Percentiles rank a stretch among this genome's conserved stretches.
phyloP scores from a whole-genome alignment of 2,888 invertebrate genomes.

The Leptinotarsa rubiginosa region DNA sequence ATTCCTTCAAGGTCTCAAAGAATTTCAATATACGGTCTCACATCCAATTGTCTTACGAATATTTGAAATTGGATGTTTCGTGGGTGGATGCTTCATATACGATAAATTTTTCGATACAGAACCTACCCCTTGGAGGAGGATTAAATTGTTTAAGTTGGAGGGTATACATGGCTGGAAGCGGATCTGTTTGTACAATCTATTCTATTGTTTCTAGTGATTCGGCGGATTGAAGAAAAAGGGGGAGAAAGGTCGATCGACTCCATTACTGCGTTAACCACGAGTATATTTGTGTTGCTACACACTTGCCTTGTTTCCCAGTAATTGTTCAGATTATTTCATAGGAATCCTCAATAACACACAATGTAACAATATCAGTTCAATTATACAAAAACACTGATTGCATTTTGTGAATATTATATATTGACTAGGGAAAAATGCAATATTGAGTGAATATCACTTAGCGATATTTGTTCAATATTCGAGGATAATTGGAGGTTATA shows the following conservation, averaged over 20 bases:
- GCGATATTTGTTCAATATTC: no score
- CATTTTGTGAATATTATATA: no score
- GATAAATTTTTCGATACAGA: constrained; percentile 2
- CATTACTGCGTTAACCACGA: no score
- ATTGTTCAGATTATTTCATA: no score
- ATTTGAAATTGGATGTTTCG: neutral
- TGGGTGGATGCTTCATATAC: neutral
- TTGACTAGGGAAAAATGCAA: no score
- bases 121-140: neutral
- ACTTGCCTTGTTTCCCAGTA: no score
- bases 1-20: neutral
- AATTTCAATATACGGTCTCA: neutral
- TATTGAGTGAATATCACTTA: no score
- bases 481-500: no score
- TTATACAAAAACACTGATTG: no score
- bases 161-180: constrained; percentile 8
- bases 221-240: neutral
- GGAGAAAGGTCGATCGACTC: neutral
- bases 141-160: neutral
- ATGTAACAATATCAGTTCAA: no score
- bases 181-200: neutral
- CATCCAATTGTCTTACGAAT: neutral
- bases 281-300: no score
- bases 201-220: constrained; percentile 5
- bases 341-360: constrained; percentile 7